Percentiles rank a stretch among this genome's conserved stretches.
Evolutionary conservation across 2,888 invertebrate genomes (phyloP).

Genomic region (Mythimna pallens): DNA sequence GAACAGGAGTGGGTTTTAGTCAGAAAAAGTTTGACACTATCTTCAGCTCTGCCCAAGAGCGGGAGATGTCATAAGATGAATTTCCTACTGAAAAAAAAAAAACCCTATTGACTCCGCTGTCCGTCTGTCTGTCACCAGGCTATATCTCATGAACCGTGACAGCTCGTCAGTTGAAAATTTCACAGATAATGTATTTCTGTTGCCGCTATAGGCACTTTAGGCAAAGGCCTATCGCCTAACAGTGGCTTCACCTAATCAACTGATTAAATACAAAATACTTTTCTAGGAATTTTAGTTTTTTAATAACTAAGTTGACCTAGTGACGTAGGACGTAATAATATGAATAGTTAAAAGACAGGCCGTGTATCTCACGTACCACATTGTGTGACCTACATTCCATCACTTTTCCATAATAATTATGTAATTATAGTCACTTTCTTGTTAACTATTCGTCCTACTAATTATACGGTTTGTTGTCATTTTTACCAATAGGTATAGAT

Average conservation of each 20-base stretch:
- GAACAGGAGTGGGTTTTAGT: too few relatives aligned
- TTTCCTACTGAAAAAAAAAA: too few relatives aligned
- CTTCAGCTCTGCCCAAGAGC: too few relatives aligned
- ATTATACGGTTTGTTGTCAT: not conserved
- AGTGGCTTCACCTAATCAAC: not conserved
- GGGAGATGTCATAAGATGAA: too few relatives aligned
- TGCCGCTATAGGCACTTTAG: too few relatives aligned
- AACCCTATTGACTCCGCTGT: too few relatives aligned
- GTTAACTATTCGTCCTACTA: slow-evolving; percentile 33
- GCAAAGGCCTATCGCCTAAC: not conserved
- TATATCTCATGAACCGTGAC: too few relatives aligned
- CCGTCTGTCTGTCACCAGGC: too few relatives aligned
- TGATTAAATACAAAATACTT: not conserved
- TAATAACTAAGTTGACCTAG: slow-evolving; percentile 47
- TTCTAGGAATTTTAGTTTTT: slow-evolving; percentile 26
- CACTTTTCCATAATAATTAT: slow-evolving; percentile 45
- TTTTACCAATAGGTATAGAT: slow-evolving; percentile 8
- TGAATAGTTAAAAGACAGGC: slow-evolving; percentile 67
- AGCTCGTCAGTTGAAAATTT: too few relatives aligned
- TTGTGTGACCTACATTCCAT: slow-evolving; percentile 49
- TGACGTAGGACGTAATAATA: slow-evolving; percentile 54
- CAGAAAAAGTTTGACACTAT: too few relatives aligned
- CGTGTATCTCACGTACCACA: slow-evolving; percentile 51
- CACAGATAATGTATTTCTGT: too few relatives aligned
- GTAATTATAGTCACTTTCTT: slow-evolving; percentile 21